These are phyloP conservation scores for Odontocerum albicorne DNA, from an alignment of 2,888 invertebrate species.

Conservation along the genomic window DNA sequence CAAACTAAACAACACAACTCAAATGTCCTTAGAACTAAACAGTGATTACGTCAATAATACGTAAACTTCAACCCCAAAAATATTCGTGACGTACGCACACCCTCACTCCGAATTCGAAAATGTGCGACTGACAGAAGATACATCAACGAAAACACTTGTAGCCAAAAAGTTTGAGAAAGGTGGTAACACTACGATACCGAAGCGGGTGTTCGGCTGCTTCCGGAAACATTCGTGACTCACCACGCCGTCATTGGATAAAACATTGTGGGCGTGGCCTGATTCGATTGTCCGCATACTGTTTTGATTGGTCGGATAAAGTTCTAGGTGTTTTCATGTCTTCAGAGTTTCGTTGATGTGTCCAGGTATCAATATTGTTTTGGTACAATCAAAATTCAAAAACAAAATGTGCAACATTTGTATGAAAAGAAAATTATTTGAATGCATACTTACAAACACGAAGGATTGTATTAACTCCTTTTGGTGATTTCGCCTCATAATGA, in stretches of 20 bases:
- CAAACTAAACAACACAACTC: neutral
- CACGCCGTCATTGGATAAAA: constrained; percentile 22
- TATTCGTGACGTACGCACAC: constrained; percentile 3
- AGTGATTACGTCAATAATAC: too few relatives aligned
- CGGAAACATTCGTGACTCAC: constrained; percentile 15
- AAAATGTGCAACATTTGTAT: too few relatives aligned
- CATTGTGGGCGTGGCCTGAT: constrained; percentile 53
- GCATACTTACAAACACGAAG: too few relatives aligned
- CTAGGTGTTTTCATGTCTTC: constrained; percentile 28
- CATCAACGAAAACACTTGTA: constrained; percentile 32
- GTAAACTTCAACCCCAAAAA: neutral
- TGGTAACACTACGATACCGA: neutral
- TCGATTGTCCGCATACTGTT: constrained; percentile 59
- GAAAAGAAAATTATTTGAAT: too few relatives aligned
- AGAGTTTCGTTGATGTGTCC: too few relatives aligned
- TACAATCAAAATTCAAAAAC: too few relatives aligned
- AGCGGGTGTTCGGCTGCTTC: constrained; percentile 18
- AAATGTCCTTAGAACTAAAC: neutral
- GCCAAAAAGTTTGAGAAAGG: constrained; percentile 12
- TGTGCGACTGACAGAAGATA: constrained; percentile 32
- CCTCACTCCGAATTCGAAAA: constrained; percentile 26
- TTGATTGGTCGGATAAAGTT: constrained; percentile 55
- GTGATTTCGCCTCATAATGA: too few relatives aligned
- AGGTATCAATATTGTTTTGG: too few relatives aligned
- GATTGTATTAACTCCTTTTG: too few relatives aligned